Percentiles rank a stretch among this genome's conserved stretches.
Evolutionary conservation across 2,113 vertebrate genomes (phyloP).

Genomic region (Anhinga anhinga): DNA sequence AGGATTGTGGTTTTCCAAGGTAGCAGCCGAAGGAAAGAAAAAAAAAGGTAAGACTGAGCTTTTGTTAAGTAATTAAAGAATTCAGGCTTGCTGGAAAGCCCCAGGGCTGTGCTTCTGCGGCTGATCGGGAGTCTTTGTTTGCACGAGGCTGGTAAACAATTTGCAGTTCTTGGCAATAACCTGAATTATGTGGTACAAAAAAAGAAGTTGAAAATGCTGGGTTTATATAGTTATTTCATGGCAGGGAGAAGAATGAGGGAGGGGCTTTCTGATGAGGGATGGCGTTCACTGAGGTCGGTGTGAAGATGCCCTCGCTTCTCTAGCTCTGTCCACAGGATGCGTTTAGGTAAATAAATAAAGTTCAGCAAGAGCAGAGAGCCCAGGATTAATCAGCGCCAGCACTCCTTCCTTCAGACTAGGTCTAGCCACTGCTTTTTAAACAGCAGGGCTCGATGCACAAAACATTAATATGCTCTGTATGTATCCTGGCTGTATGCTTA

Average conservation of each 20-base stretch:
- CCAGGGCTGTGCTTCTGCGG: constrained; percentile 9
- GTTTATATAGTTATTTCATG: neutral
- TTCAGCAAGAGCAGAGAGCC: neutral
- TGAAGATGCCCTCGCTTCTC: neutral
- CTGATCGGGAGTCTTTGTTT: constrained; percentile 11
- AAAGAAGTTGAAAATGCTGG: neutral
- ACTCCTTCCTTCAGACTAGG: neutral
- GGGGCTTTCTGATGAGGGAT: neutral
- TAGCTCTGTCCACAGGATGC: rapidly evolving
- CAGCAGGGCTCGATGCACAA: neutral
- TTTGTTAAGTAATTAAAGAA: constrained; percentile 61
- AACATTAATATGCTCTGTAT: constrained; percentile 15
- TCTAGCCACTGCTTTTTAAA: neutral
- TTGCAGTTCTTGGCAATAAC: constrained; percentile 51
- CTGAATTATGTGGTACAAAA: neutral
- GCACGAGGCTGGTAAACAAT: constrained; percentile 38
- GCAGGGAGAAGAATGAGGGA: neutral
- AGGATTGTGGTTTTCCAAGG: constrained; percentile 44
- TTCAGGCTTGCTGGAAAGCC: constrained; percentile 28
- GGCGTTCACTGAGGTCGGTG: rapidly evolving
- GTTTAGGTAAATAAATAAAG: neutral
- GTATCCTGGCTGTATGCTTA: neutral
- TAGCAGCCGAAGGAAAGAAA: neutral
- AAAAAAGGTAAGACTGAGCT: neutral
- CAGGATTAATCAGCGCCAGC: neutral